Evolutionary conservation across 2,888 invertebrate genomes (phyloP), one percentile per base, ranked within the genome.

Genomic region (Drosophila neonasuta): DNA sequence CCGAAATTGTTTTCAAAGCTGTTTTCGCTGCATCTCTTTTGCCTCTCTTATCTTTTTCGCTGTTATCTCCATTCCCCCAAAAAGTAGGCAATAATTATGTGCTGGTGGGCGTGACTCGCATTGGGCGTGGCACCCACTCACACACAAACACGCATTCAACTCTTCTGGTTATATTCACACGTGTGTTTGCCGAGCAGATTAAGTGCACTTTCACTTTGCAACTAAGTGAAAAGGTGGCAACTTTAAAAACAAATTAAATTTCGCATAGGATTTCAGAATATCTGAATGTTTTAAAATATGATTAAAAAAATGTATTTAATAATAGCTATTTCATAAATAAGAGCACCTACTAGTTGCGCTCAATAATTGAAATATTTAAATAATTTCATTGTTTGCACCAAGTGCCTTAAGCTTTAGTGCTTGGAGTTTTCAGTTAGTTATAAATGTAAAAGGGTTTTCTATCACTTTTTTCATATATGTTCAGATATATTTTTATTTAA

Each of bases 71-170:
- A 4, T 10, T 11, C 51, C 24, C 20, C 61, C 66, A 55, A 71
- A 68, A 80, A 68, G 78, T 74, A 71, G 81, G 81, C 81, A 68
- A 81, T 81, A 81, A 81, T 81, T 80, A 81, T 86, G 86, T 84
- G 81, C 66, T 24, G 49, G 49, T 34, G 68, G 49, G 68, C 65
- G 60, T 52, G 11, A 13, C 20, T 29, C 49, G 7, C 36, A 13
- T 8, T 51, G 20, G 56, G 39, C 64, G 52, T 64, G 56, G 62
- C 56, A 34, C 24, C 11, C 8, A 56, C n/a, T 29, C 15, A 41
- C 32, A 54, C 17, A 55, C n/a, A 42, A 29, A 44, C 15, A 41
- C 9, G 3, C 13, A 32, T 8, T 34, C 10, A 32, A 10, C 39
- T 41, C 56, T 36, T 41, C 24, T 20, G 51, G 10, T 17, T 13